Base-by-base conservation (phyloP, 2,113 vertebrate species). In the Phaetusa simplex region DNA sequence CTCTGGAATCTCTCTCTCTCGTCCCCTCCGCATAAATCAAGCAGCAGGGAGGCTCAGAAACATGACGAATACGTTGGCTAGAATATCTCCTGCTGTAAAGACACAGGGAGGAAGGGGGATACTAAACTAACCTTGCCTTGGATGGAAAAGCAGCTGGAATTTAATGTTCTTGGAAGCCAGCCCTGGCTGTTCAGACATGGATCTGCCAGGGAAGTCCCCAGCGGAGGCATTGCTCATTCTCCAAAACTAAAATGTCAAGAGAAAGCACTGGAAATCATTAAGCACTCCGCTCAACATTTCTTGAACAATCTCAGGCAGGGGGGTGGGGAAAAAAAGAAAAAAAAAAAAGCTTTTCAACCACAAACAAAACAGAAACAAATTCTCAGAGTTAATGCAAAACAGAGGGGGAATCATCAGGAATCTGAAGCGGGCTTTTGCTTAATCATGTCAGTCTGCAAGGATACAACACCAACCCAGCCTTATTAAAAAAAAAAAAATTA, bases 101-200 rank as follows among this genome's bases (percentile, higher is more conserved):
- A 77, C 61, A 49, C 45, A 40, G 49, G 27, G 96, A 97, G 93
- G 91, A 95, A 97, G 86, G 88, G 97, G 96, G 96, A 89, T 96
- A 96, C 97, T 95, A 96, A 98, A 97, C 97, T 94, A 97, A 97
- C 96, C 96, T 83, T 95, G 93, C 97, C 96, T 95, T 96, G 97
- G 97, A 97, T 96, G 91, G 93, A 97, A 97, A 97, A 23, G 90
- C 94, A 90, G 96, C 96, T 97, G 97, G 97, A 97, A 97, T 98
- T 97, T 95, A 97, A 97, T 96, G 96, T 97, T 98, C 97, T 97
- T 98, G 98, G 98, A 97, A 97, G 95, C 78, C 30, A 71, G 97
- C 96, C 97, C 97, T 95, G 90, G 94, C 95, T 86, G 96, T 94
- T 96, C 92, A 93, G 97, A 95, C 90, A 1, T 82, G 93, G 96